Base-by-base conservation (phyloP, 1,140 invertebrate species). In the Drosophila paulistorum region DNA sequence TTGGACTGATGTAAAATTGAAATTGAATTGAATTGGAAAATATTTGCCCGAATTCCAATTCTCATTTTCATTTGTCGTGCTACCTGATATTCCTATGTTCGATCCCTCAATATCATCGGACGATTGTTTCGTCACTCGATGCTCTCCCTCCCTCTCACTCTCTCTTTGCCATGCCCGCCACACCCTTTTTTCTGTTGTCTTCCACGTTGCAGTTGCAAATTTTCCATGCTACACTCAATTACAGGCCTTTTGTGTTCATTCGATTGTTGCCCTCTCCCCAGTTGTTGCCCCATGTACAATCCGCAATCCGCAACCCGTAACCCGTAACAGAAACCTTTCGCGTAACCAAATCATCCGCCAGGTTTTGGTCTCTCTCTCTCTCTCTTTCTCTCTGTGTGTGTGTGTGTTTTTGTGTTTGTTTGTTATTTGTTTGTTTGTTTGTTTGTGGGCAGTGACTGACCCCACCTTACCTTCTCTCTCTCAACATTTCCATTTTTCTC, bases 41-140 rank as follows among this genome's bases (percentile, higher is more conserved):
- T 82, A 82, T 87, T 86, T 86, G 79, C 75, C 61, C 79, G 67
- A 87, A 85, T 87, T 86, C 69, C 79, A 87, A 76, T 87, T 82
- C 73, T 80, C 80, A 77, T 86, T 86, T 82, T 82, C 71, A 87
- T 82, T 87, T 79, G 79, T 77, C 71, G 82, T 76, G 45, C 45
- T 13, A n/a, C 58, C 73, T 58, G 26, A 60, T 65, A 74, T 55
- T 51, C 30, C 57, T 33, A 33, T 14, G 57, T n/a, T 59, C 30
- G 37, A 45, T n/a, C 33, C 45, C 45, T 51, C 45, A 51, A 51
- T 51, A 51, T 51, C 45, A 51, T 51, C 9, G 20, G 48, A 17
- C 41, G 68, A 84, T 81, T 85, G 78, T 77, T 81, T 78, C 82
- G 78, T 69, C 59, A 74, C 37, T 39, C 37, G 1, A 30, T 39